Evolutionary conservation across 1,140 invertebrate species (phyloP).

Genomic region (Atopsyche davidsoni): DNA sequence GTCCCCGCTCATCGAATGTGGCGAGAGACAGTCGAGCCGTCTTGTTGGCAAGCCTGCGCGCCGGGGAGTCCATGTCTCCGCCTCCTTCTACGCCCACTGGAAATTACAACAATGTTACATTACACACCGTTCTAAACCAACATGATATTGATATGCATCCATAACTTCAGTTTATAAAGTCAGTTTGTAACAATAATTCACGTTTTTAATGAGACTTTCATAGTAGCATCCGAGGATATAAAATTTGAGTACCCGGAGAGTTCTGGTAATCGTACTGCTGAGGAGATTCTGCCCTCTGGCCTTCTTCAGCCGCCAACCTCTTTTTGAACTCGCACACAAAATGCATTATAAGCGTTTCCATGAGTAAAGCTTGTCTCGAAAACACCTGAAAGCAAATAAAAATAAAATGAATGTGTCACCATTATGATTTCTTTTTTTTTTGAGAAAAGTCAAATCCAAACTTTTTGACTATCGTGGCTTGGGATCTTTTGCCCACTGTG

Average conservation of each 20-base stretch:
- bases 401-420: too few relatives aligned
- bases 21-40: conserved; percentile 78
- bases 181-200: neutral
- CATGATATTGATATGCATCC: neutral
- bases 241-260: conserved; percentile 25
- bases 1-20: conserved; percentile 80
- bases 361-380: conserved; percentile 83
- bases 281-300: conserved; percentile 26
- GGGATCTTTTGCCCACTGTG: too few relatives aligned
- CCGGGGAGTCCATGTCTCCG: conserved; percentile 74
- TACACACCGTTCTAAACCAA: too few relatives aligned
- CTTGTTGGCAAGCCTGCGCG: conserved; percentile 81
- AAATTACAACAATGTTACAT: too few relatives aligned
- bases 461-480: too few relatives aligned
- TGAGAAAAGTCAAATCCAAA: too few relatives aligned
- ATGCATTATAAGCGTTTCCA: conserved; percentile 83
- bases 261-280: conserved; percentile 29
- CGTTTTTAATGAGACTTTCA: neutral
- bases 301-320: conserved; percentile 33
- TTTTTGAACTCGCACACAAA: conserved; percentile 71
- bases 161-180: neutral
- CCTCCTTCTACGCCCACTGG: conserved; percentile 50
- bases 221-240: conserved; percentile 1
- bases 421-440: too few relatives aligned
- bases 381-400: conserved; percentile 69